Evolutionary conservation across 2,888 invertebrate species (phyloP), one percentile per base, ranked within the genome.

Genomic region (Pantelozetes paolii): DNA sequence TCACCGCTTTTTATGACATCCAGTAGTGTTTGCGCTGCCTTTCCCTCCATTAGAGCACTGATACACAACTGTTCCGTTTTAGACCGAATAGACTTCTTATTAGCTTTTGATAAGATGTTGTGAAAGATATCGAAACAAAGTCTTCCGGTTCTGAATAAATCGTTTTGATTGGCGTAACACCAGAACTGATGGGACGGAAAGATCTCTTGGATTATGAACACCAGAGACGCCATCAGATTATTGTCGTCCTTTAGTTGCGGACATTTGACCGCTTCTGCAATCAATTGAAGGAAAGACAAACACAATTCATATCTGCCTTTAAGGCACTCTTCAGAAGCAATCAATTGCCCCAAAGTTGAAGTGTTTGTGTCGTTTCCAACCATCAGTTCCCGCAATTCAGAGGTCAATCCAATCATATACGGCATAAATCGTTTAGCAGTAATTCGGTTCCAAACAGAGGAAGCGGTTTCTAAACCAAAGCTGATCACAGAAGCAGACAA

Each of bases 111-210:
- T 71, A 83, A 78, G 20, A 83, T 79, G 71, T 80, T 80, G 77
- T 82, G 81, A 73, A 82, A 82, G 45, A 83, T 79, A 32, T 80
- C 79, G 71, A 83, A 77, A 77, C 83, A 79, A 77, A 71, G 74
- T 76, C 77, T 76, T 79, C 82, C 82, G 71, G 74, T 80, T 64
- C 77, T 76, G 75, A 82, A 81, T 57, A 80, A 77, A 20, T 81
- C 79, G 74, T 82, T 81, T 69, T 80, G 77, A 23, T 81, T 78
- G 30, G 78, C 79, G 76, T 81, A 83, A 69, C 81, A 78, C 83
- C 83, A 83, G 76, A 82, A 82, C 59, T 81, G 80, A 77, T 81
- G 82, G 36, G 79, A 80, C 1, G 83, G 83, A 76, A 83, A 82
- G 18, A 83, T 80, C 75, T 83, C 83, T 30, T 81, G 77, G 50